Base-by-base conservation (phyloP, 2,797 vertebrate genomes). In the Mycteria americana region DNA sequence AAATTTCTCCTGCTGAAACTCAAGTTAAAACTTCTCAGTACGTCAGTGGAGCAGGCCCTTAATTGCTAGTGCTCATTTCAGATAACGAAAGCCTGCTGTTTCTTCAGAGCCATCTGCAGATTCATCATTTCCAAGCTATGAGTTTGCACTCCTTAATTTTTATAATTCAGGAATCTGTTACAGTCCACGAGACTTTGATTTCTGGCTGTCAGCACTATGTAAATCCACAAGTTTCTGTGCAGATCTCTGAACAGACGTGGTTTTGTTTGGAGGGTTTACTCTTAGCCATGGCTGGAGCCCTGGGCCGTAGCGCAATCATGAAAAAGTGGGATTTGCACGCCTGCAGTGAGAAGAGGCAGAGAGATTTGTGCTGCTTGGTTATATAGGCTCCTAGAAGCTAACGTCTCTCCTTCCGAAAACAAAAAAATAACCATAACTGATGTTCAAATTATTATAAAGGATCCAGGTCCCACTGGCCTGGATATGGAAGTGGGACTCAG, bases 201-300 rank as follows among this genome's bases (percentile, higher is more conserved):
- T 70, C 35, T 46, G 39, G 30, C 28, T 53, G 51, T 35, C 77
- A 53, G 37, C 51, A 17, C 25, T 46, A 30, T 28, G 64, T 5
- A 59, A 53, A 46, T n/a, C 45, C 39, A 39, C 18, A 17, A 21
- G 27, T 35, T 59, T 14, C 43, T 4, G 4, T 9, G 41, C 22
- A 18, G n/a, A 27, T 21, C 33, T 54, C 54, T 50, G 28, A 43
- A 23, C 0, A 3, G 39, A 13, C 2, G 0, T 13, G n/a, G 14
- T 35, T 76, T 63, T 3, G 0, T 33, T 33, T 9, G 48, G 48
- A 50, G 13, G 48, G 23, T 72, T 70, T 13, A 5, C 12, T 45
- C 7, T 3, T 3, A 46, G 21, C 24, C 16, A 7, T 30, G 4
- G 3, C n/a, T 7, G 3, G 15, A 50, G 64, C 50, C 28, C 23